phyloP scores from a whole-genome alignment of 2,888 invertebrate genomes.

The Polymixis flavicincta region DNA sequence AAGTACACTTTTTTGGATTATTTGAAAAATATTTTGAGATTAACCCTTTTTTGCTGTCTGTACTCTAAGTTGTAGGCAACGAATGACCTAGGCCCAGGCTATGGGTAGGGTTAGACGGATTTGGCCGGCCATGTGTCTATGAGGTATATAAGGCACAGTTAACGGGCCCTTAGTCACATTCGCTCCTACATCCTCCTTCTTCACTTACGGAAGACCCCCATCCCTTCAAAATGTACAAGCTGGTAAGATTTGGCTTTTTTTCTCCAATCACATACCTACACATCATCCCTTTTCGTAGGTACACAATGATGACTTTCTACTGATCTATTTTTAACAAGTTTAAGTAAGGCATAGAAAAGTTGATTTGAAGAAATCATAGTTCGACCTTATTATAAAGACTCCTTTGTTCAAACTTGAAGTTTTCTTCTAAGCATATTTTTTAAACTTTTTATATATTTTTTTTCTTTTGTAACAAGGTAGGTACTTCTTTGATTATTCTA shows the following conservation, averaged over 20 bases:
- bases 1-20: neutral
- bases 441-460: neutral
- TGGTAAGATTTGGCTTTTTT: constrained; percentile 85
- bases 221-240: constrained; percentile 90
- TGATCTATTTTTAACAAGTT: neutral
- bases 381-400: neutral
- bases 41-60: constrained; percentile 73
- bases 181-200: constrained; percentile 82
- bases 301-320: neutral
- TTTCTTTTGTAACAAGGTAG: neutral
- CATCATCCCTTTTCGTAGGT: neutral
- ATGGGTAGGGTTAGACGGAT: constrained; percentile 87
- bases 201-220: constrained; percentile 76
- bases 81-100: constrained; percentile 85
- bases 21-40: neutral
- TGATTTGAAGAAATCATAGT: neutral
- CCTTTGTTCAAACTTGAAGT: neutral
- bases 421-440: neutral
- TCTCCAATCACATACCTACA: constrained; percentile 9
- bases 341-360: neutral
- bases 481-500: too few species aligned
- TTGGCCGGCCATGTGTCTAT: constrained; percentile 83
- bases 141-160: constrained; percentile 84
- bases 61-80: constrained; percentile 78
- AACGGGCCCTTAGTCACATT: constrained; percentile 83